These are phyloP conservation scores for Candoia aspera DNA, from an alignment of 2,113 vertebrate genomes.

Conservation along the genomic window DNA sequence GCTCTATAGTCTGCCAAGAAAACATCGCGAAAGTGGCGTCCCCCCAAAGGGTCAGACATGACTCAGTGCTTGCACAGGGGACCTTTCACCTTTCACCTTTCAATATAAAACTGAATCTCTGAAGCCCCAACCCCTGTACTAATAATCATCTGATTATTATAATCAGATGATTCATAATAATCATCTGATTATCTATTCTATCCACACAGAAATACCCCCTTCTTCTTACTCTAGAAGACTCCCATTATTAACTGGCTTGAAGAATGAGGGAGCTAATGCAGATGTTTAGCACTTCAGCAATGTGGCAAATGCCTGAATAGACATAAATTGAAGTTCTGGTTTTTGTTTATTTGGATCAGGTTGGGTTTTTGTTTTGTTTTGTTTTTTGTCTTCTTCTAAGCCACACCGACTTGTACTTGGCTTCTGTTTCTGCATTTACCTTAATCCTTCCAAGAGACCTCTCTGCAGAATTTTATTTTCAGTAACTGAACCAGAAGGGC, in stretches of 20 bases:
- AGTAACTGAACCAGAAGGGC: constrained; percentile 19
- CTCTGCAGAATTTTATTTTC: background rate
- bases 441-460: constrained; percentile 15
- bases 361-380: background rate
- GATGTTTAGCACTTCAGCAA: background rate
- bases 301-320: constrained; percentile 41
- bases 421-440: constrained; percentile 6
- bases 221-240: background rate
- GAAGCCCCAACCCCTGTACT: fast-evolving
- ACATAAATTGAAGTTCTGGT: constrained; percentile 37
- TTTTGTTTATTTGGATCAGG: constrained; percentile 40
- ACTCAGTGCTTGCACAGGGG: no score
- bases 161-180: no score
- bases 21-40: no score
- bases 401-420: constrained; percentile 56
- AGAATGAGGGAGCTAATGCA: constrained; percentile 2
- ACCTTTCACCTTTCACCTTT: no score
- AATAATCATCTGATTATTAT: background rate
- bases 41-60: no score
- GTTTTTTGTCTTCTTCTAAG: background rate
- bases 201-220: no score
- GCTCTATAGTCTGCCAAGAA: no score
- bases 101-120: fast-evolving
- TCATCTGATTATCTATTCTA: no score
- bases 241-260: fast-evolving